Percentiles rank a stretch among this genome's conserved stretches.
phyloP scores from a whole-genome alignment of 1,140 invertebrate species.

The Dufourea novaeangliae region DNA sequence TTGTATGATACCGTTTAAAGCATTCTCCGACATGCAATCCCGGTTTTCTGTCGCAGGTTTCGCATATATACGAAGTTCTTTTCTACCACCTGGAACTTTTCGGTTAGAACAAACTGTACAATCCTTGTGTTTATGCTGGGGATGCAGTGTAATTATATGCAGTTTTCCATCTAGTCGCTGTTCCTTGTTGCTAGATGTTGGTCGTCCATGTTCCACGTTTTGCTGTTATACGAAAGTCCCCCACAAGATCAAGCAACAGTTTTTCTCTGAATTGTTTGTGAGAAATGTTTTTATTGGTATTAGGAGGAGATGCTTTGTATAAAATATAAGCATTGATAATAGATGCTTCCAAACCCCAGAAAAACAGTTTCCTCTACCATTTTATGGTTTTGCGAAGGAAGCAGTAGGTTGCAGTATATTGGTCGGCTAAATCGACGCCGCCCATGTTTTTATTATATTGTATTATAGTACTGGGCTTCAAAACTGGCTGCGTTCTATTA shows the following conservation, averaged over 20 bases:
- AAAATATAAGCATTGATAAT: slow-evolving; percentile 59
- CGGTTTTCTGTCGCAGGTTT: slow-evolving; percentile 32
- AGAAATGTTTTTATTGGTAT: slow-evolving; percentile 9
- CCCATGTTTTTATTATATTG: slow-evolving; percentile 54
- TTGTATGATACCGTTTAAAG: slow-evolving; percentile 32
- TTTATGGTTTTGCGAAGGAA: slow-evolving; percentile 67
- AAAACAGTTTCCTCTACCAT: slow-evolving; percentile 60
- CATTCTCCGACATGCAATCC: slow-evolving; percentile 28
- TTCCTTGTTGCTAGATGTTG: slow-evolving; percentile 6
- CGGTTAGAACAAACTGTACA: slow-evolving; percentile 33
- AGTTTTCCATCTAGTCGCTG: slow-evolving; percentile 23
- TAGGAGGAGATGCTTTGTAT: slow-evolving; percentile 44
- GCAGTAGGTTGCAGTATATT: slow-evolving; percentile 46
- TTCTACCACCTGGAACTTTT: slow-evolving; percentile 38
- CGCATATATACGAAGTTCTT: slow-evolving; percentile 38
- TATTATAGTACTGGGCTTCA: slow-evolving; percentile 51
- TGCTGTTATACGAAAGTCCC: slow-evolving; percentile 14
- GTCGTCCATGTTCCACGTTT: slow-evolving; percentile 1
- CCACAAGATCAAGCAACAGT: slow-evolving; percentile 15
- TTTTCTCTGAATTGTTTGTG: slow-evolving; percentile 26
- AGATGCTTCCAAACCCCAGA: slow-evolving; percentile 36
- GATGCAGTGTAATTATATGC: slow-evolving; percentile 20
- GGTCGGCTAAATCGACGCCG: slow-evolving; percentile 62
- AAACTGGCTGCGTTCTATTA: slow-evolving; percentile 22
- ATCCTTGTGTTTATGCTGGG: slow-evolving; percentile 31